A percentile compares a stretch with the other conserved stretches of the same genome.
phyloP scores from a whole-genome alignment of 2,113 vertebrate species.

The Oncorhynchus masou region DNA sequence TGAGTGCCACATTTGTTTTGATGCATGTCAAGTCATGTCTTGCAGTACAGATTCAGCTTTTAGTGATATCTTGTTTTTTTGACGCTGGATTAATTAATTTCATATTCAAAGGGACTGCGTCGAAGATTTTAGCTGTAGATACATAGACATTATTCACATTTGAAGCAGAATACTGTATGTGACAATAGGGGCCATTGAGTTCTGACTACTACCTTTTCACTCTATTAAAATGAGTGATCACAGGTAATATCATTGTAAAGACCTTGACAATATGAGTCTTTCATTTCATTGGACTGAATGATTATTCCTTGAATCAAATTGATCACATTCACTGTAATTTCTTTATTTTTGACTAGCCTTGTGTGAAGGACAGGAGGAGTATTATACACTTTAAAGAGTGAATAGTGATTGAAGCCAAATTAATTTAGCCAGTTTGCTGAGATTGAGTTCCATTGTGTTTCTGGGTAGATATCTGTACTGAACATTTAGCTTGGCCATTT shows the following conservation, averaged over 20 bases:
- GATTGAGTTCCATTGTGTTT: too few relatives aligned
- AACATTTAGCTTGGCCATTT: too few relatives aligned
- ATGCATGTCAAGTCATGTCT: neutral
- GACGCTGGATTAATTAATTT: neutral
- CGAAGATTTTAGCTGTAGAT: neutral
- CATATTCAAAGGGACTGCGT: neutral
- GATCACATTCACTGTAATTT: neutral
- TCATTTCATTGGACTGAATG: neutral
- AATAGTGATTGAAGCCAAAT: too few relatives aligned
- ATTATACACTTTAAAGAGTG: too few relatives aligned
- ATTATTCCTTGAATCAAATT: neutral
- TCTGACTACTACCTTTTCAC: neutral
- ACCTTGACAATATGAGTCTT: neutral
- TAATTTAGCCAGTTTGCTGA: too few relatives aligned
- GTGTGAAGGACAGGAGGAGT: too few relatives aligned
- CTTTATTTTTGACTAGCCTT: neutral
- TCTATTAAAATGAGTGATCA: neutral
- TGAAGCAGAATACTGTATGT: neutral
- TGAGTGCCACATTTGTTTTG: too few relatives aligned
- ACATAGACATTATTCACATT: neutral
- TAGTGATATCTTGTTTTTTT: neutral
- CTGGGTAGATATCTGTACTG: too few relatives aligned
- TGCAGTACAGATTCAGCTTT: neutral
- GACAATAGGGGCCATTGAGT: neutral
- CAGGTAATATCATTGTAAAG: neutral